These are phyloP conservation scores for Dusona sp. DNA, from an alignment of 2,888 invertebrate genomes.

Conservation along the genomic window DNA sequence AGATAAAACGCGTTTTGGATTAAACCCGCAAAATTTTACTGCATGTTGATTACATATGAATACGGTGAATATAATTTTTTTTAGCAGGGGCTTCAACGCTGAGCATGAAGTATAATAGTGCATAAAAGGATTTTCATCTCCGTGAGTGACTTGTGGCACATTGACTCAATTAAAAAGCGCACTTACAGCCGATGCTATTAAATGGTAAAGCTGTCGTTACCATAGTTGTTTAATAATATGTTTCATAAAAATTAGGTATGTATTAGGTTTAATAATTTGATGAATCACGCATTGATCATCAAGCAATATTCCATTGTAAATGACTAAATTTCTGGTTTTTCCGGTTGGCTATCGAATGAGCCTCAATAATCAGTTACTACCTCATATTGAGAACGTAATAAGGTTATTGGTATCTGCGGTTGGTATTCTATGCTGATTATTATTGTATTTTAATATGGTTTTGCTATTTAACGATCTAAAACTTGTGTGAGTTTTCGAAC, in stretches of 20 bases:
- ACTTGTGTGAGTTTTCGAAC: background rate
- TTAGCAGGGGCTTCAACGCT: background rate
- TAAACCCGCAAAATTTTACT: background rate
- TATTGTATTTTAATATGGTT: too few relatives aligned
- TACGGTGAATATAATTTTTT: background rate
- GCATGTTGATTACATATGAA: background rate
- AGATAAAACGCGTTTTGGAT: background rate
- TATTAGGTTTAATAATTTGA: too few relatives aligned
- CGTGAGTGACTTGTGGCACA: background rate
- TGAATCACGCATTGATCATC: too few relatives aligned
- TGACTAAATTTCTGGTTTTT: too few relatives aligned
- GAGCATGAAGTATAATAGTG: constrained; percentile 3
- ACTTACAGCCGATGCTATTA: background rate
- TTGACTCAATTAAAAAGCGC: background rate
- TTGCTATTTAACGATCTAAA: background rate
- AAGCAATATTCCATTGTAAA: too few relatives aligned
- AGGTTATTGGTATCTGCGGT: too few relatives aligned
- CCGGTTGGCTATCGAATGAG: too few relatives aligned
- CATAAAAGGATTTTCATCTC: background rate
- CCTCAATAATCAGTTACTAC: too few relatives aligned
- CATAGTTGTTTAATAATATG: background rate
- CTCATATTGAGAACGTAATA: too few relatives aligned
- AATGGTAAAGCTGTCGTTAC: background rate
- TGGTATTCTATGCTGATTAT: too few relatives aligned
- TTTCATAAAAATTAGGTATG: background rate